These are phyloP conservation scores for Drosophila yakuba DNA, from an alignment of 1,140 invertebrate genomes.

Conservation along the genomic window DNA sequence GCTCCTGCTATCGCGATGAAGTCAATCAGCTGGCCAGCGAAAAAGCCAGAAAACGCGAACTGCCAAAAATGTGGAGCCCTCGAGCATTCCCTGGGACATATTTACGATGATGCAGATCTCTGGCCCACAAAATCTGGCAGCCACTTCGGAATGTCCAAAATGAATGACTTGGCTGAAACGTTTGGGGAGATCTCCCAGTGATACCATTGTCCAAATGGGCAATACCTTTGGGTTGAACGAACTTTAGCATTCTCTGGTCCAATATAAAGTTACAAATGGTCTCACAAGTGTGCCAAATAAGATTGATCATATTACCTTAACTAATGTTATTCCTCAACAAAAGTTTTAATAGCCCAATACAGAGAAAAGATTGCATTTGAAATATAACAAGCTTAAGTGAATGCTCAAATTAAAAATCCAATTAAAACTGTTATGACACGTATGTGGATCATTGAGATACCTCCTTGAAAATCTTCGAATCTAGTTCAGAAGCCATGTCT, in stretches of 20 bases:
- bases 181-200: conserved; percentile 7
- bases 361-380: background rate
- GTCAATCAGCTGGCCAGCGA: conserved; percentile 60
- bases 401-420: background rate
- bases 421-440: background rate
- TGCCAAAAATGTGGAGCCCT: conserved; percentile 31
- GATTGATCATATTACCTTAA: too few relatives aligned
- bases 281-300: background rate
- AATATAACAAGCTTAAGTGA: background rate
- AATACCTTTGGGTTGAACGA: conserved; percentile 11
- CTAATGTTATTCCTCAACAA: too few relatives aligned
- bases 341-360: too few relatives aligned
- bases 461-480: conserved; percentile 1
- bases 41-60: conserved; percentile 26
- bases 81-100: conserved; percentile 31
- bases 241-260: conserved; percentile 16
- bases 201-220: conserved; percentile 10
- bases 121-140: conserved; percentile 26
- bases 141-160: conserved; percentile 15
- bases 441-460: background rate
- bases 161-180: conserved; percentile 30
- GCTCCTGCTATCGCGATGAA: conserved; percentile 58
- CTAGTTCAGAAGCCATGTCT: background rate
- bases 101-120: conserved; percentile 37
- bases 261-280: background rate